Base-by-base conservation (phyloP, 2,888 invertebrate genomes). In the Lithophane semibrunnea region DNA sequence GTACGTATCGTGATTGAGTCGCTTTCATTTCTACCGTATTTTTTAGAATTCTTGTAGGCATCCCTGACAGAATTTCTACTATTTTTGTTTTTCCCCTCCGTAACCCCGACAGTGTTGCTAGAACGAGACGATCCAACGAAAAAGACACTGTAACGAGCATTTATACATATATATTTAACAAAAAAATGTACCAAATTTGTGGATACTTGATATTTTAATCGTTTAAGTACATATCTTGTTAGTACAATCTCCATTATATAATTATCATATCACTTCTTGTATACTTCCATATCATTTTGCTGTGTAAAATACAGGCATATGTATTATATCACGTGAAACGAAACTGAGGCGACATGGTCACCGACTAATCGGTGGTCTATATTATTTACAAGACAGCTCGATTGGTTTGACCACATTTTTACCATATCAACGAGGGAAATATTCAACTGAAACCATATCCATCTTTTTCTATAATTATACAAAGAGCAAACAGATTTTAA, bases 1-100 rank as follows among this genome's bases (percentile, higher is more conserved):
- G 95, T 96, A 96, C 96, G 94, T 93, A 93, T 96, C 96, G 96
- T 96, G 96, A 94, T 93, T 93, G 96, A 96, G 96, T 96, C 96
- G 92, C 94, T 91, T 88, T 87, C n/a, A 60, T 79, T 88, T 79
- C 84, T 88, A 86, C 77, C 82, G 84, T 81, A 82, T 76, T 84
- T 56, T 69, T 72, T 84, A 24, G 82, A 87, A 87, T 86, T 88
- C 52, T 77, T 79, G 85, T 87, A 88, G 84, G 89, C 89, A 92
- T 91, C 90, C 91, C 88, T 89, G 67, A 86, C 90, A 88, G 86
- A 76, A 82, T 88, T 90, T 88, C 90, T 91, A 91, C 91, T 92
- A 89, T 89, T 91, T 90, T 88, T 86, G 86, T 90, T 92, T 90
- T 90, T 89, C 91, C 90, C 90, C 90, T 84, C 85, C 84, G 85